A percentile compares a stretch with the other conserved stretches of the same genome.
Conservation (phyloP, 2,888 invertebrate species). For the Amiota minor region DNA sequence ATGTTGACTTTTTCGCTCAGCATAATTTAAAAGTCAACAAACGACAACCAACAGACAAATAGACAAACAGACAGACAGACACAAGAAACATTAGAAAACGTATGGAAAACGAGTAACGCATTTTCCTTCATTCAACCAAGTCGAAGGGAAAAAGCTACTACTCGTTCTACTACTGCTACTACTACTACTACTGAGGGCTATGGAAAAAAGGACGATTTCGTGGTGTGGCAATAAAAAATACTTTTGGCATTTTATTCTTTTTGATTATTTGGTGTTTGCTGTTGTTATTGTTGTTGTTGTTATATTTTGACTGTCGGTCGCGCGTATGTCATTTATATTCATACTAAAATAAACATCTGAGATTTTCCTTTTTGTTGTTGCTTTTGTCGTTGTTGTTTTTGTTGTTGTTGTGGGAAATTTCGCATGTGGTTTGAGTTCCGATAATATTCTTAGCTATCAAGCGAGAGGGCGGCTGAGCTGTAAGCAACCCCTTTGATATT, state of each 20-base stretch:
- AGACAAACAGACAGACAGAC: no score
- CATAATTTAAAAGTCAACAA: constrained; percentile 53
- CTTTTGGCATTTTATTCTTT: constrained; percentile 11
- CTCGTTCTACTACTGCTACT: neutral
- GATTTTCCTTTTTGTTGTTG: no score
- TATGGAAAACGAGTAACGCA: constrained; percentile 23
- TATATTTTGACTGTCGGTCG: constrained; percentile 28
- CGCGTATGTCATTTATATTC: constrained; percentile 54
- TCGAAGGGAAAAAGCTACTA: no score
- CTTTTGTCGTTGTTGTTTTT: neutral
- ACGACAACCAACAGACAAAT: no score
- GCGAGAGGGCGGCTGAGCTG: no score
- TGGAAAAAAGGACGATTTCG: neutral
- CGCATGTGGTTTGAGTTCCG: constrained; percentile 44
- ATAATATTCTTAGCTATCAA: no score
- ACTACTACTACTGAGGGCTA: neutral
- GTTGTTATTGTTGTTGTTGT: constrained; percentile 24
- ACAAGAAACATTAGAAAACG: constrained; percentile 4
- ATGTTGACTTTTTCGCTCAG: constrained; percentile 49
- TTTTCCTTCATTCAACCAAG: neutral
- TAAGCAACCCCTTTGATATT: no score
- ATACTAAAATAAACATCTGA: constrained; percentile 31
- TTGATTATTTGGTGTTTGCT: constrained; percentile 1
- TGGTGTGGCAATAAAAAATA: constrained; percentile 11
- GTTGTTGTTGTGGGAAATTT: constrained; percentile 50